A percentile compares a stretch with the other conserved stretches of the same genome.
These are phyloP conservation scores for Aleiodes testaceus DNA, from an alignment of 2,888 invertebrate species.

Conservation along the genomic window DNA sequence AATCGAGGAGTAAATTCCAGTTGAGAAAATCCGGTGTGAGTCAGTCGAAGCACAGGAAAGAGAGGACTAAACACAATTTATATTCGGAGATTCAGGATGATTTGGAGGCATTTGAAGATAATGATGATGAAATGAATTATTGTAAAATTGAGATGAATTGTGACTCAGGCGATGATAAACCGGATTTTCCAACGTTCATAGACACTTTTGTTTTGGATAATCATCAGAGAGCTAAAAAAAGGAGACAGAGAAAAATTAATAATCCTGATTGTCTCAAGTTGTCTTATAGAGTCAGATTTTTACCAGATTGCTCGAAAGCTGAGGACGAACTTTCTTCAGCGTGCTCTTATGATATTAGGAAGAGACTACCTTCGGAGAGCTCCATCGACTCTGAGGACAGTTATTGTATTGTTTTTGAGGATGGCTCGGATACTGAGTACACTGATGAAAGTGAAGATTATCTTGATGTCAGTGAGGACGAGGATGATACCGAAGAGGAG, in stretches of 20 bases:
- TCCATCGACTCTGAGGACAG: constrained; percentile 67
- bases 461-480: constrained; percentile 44
- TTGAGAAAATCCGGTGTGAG: constrained; percentile 63
- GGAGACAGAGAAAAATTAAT: constrained; percentile 39
- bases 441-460: constrained; percentile 38
- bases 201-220: constrained; percentile 52
- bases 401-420: constrained; percentile 63
- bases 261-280: constrained; percentile 35
- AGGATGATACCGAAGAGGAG: constrained; percentile 33
- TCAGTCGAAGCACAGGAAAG: constrained; percentile 61
- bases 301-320: constrained; percentile 48
- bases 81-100: constrained; percentile 56
- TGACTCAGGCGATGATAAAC: background rate
- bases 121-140: constrained; percentile 39
- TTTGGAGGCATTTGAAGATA: constrained; percentile 48
- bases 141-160: background rate
- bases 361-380: constrained; percentile 59
- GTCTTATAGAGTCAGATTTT: constrained; percentile 50
- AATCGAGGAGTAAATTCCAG: constrained; percentile 61
- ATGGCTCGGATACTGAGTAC: constrained; percentile 55
- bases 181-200: constrained; percentile 31
- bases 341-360: constrained; percentile 45
- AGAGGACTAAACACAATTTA: constrained; percentile 58
- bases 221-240: constrained; percentile 44
- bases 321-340: background rate